Evolutionary conservation across 2,797 vertebrate genomes (phyloP).

Genomic region (Labroides dimidiatus): DNA sequence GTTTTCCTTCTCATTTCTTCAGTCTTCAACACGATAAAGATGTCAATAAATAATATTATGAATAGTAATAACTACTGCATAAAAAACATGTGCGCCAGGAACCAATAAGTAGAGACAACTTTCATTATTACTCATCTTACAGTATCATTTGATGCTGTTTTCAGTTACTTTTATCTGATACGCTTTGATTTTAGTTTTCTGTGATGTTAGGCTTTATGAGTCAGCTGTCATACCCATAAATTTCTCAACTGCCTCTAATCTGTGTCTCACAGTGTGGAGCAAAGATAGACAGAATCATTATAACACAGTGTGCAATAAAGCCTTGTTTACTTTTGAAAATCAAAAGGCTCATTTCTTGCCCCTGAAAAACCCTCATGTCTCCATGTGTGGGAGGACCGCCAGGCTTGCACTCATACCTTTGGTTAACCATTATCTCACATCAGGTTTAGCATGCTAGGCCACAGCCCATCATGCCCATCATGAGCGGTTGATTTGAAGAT

Average conservation of each 20-base stretch:
- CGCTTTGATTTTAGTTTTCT: constrained; percentile 2
- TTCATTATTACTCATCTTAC: no score
- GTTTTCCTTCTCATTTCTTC: no score
- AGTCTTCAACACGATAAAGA: no score
- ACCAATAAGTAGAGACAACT: no score
- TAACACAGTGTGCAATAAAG: constrained; percentile 30
- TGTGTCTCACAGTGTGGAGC: constrained; percentile 46
- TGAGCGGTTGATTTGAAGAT: constrained; percentile 61
- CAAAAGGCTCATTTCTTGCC: constrained; percentile 63
- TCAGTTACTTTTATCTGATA: background rate
- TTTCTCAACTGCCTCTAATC: constrained; percentile 54
- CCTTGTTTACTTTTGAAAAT: constrained; percentile 69
- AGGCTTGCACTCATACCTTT: constrained; percentile 73
- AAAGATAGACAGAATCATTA: constrained; percentile 30
- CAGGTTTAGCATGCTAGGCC: constrained; percentile 73
- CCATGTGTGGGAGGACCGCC: constrained; percentile 74
- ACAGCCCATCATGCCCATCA: constrained; percentile 71
- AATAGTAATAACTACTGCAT: background rate
- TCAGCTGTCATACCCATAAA: constrained; percentile 36
- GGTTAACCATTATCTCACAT: constrained; percentile 85
- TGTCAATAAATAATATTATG: background rate
- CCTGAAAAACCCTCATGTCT: constrained; percentile 72
- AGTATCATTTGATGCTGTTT: background rate
- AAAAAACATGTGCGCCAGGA: no score
- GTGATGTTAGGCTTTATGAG: constrained; percentile 7